Conservation (phyloP, 2,797 vertebrate genomes). For the Lerista edwardsae region DNA sequence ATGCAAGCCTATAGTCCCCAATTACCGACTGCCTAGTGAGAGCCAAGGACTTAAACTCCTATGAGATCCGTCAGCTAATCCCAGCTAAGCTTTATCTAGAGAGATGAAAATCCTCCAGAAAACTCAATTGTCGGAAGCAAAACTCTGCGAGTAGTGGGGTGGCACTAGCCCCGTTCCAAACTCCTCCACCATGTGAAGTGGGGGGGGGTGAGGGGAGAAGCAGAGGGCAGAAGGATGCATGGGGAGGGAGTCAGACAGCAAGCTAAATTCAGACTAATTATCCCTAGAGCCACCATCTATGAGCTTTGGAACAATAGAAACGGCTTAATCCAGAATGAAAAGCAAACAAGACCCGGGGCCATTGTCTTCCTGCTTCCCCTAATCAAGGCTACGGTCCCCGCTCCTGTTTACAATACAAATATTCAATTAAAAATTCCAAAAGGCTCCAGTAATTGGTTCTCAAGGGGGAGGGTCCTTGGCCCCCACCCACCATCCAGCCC, state of each 20-base stretch:
- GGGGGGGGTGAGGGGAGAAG: constrained; percentile 20
- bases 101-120: constrained; percentile 2
- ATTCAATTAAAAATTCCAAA: constrained; percentile 76
- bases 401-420: constrained; percentile 75
- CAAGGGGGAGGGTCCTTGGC: constrained; percentile 45
- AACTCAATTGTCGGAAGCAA: background rate
- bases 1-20: background rate
- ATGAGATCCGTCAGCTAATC: background rate
- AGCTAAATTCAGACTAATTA: constrained; percentile 70
- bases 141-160: background rate
- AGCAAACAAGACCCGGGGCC: constrained; percentile 69
- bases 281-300: constrained; percentile 51
- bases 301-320: constrained; percentile 70
- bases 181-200: background rate
- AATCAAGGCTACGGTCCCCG: constrained; percentile 53
- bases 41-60: background rate
- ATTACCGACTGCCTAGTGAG: background rate
- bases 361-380: constrained; percentile 61
- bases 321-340: constrained; percentile 73
- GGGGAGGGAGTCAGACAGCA: constrained; percentile 59
- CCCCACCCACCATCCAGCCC: background rate
- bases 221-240: background rate
- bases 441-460: constrained; percentile 70
- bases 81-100: background rate
- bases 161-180: background rate